Conservation (phyloP, 2,888 invertebrate genomes). For the Auanema freiburgensis region DNA sequence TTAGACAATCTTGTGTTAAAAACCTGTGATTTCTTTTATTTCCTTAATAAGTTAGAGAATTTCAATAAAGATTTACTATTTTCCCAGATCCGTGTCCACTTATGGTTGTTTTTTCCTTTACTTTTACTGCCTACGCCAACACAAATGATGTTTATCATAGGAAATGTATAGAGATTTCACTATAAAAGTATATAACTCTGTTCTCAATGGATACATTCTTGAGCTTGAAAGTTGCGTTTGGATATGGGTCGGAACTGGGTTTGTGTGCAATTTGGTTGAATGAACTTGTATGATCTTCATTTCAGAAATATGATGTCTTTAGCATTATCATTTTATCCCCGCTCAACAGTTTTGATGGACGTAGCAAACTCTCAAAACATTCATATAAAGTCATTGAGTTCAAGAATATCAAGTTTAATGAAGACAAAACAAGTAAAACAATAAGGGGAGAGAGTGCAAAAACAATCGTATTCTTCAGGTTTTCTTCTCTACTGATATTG, state of each 20-base stretch:
- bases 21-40: no score
- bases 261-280: neutral
- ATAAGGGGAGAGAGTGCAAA: no score
- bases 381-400: slow-evolving; percentile 13
- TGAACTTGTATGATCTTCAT: neutral
- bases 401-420: slow-evolving; percentile 10
- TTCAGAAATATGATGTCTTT: slow-evolving; percentile 30
- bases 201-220: slow-evolving; percentile 27
- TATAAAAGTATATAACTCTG: slow-evolving; percentile 25
- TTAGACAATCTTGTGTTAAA: no score
- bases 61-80: no score
- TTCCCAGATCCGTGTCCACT: no score
- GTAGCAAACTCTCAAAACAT: slow-evolving; percentile 6
- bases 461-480: slow-evolving; percentile 21
- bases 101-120: no score
- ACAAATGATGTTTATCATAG: no score
- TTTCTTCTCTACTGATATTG: slow-evolving; percentile 38
- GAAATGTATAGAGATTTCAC: no score
- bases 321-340: slow-evolving; percentile 32
- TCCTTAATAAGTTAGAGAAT: no score
- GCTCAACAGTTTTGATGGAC: slow-evolving; percentile 36
- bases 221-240: slow-evolving; percentile 29
- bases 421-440: slow-evolving; percentile 17
- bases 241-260: slow-evolving; percentile 42
- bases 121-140: no score